Evolutionary conservation across 1,140 invertebrate genomes (phyloP), one percentile per base, ranked within the genome.

Genomic region (Colletes latitarsis): DNA sequence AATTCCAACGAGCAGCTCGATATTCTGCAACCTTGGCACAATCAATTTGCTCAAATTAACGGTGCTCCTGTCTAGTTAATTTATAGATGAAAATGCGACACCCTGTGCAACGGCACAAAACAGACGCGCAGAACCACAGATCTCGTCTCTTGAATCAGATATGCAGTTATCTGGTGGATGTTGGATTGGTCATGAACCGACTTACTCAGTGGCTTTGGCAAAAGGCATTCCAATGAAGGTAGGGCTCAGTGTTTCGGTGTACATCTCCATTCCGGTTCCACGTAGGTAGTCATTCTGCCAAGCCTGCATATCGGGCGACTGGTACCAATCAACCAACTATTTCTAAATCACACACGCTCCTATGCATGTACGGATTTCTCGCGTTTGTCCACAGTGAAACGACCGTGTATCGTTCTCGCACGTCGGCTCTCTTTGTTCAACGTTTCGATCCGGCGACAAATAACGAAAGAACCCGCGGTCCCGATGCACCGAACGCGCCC

Each of bases 201-300:
- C 98, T 98, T 98, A 99, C 98, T 99, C 98, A 93, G 98, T 98
- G 90, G 98, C 98, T 94, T 98, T 97, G 91, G 97, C 97, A 96
- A 99, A 99, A 88, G 97, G 97, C 96, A 99, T 98, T 94, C 98
- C 98, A 94, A 98, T 97, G 96, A 99, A 99, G 89, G 98, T 97
- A 85, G 97, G 96, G 94, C 98, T 99, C 93, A 99, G 95, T 91
- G 97, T 98, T 95, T 99, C 98, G 89, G 98, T 99, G 95, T 99
- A 99, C 98, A 99, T 99, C 96, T 99, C 98, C 98, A 99, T 99
- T 89, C 98, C 98, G 84, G 98, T 99, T 91, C 98, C 99, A 91
- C 98, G 96, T 92, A 99, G 96, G 95, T 99, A 99, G 95, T 99
- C 98, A 95, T 99, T 98, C 95, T 98, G 98, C 98, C 98, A 99